Base-by-base conservation (phyloP, 1,140 invertebrate genomes). In the Drosophila triauraria region DNA sequence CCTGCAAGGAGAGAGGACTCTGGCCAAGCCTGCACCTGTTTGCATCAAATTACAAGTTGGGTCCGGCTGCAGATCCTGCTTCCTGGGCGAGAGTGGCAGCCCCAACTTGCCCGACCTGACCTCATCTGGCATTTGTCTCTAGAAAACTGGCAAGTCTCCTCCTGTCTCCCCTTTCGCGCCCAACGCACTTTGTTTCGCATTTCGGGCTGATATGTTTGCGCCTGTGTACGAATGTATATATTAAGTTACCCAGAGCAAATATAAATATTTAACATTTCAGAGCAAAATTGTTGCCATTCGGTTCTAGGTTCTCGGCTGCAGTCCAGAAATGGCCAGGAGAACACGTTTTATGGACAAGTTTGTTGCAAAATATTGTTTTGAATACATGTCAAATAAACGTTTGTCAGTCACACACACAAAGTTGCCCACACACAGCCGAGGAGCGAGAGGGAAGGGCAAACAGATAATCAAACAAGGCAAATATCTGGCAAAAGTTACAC, bases 201-300 rank as follows among this genome's bases (percentile, higher is more conserved):
- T 56, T 64, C 12, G 35, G 47, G 30, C 38, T 40, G 62, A 65
- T 58, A 65, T 68, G 47, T 64, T 62, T 71, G 38, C 53, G 12
- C 51, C 58, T 76, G n/a, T 17, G 42, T 58, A 40, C 53, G 53
- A 56, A 56, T 56, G 53, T 67, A 60, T 58, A 56, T 78, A 51
- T 78, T 78, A 77, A 77, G 75, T 78, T 78, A 68, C 62, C 50
- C 17, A 53, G 50, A 59, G 57, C 58, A 87, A 80, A 83, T 67
- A 88, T 78, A 68, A 87, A 87, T 90, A 84, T 87, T 88, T 83
- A 80, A 78, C 85, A 84, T 78, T 84, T 68, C 59, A 63, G 35
- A 47, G 61, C 20, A 68, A 80, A 56, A 90, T 84, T 71, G 84
- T 80, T 74, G 64, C 70, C 78, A 68, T 80, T 78, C 68, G 59